Percentiles rank a stretch among this genome's conserved stretches.
phyloP scores from a whole-genome alignment of 2,888 invertebrate genomes.

The Perizoma affinitatum region DNA sequence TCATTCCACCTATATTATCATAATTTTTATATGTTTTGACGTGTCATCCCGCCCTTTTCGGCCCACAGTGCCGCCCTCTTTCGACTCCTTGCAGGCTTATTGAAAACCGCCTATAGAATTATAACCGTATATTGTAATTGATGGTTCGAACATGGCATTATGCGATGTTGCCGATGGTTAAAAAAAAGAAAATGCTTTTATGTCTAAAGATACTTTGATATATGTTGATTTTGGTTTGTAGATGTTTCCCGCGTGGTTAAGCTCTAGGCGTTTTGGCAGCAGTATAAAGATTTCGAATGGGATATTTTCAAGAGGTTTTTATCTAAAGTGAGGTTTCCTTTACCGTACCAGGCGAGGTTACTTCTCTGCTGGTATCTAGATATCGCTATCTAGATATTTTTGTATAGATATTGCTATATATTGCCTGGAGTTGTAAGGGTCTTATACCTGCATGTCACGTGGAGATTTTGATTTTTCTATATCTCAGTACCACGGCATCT shows the following conservation, averaged over 20 bases:
- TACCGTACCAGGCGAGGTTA: too few relatives aligned
- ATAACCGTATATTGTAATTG: constrained; percentile 30
- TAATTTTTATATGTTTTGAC: constrained; percentile 32
- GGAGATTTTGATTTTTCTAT: too few relatives aligned
- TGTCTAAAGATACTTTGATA: neutral
- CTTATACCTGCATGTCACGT: too few relatives aligned
- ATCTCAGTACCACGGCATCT: too few relatives aligned
- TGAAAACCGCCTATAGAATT: constrained; percentile 28
- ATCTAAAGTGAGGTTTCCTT: neutral
- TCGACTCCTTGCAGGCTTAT: constrained; percentile 31
- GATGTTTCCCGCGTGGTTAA: neutral
- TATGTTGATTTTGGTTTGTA: constrained; percentile 23
- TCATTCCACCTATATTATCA: constrained; percentile 25
- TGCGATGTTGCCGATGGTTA: constrained; percentile 23
- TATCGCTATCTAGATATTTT: too few relatives aligned
- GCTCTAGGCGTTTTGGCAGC: constrained; percentile 7
- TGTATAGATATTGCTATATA: too few relatives aligned
- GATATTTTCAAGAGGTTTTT: neutral
- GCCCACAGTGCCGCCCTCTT: constrained; percentile 31
- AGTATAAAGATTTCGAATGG: neutral
- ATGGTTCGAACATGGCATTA: constrained; percentile 32
- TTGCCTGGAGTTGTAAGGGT: too few relatives aligned
- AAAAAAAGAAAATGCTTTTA: constrained; percentile 7
- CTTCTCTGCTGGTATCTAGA: too few relatives aligned
- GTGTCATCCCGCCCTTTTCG: constrained; percentile 25